phyloP scores from a whole-genome alignment of 2,888 invertebrate genomes.

The Aproaerema taeniolella region DNA sequence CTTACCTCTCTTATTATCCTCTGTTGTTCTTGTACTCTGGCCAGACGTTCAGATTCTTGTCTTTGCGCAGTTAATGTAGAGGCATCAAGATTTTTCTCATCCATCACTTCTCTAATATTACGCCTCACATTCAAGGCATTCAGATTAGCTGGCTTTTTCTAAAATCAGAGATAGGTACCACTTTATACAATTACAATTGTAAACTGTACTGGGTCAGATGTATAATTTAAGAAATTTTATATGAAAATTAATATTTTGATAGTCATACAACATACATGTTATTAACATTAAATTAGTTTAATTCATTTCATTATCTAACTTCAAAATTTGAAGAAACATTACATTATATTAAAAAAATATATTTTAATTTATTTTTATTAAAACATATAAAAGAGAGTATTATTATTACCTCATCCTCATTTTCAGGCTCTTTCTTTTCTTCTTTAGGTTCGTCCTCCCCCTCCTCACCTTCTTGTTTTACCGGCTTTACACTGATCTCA shows the following conservation, averaged over 20 bases:
- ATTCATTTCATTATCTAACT: no score
- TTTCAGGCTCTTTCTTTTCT: conserved; percentile 51
- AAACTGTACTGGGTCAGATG: no score
- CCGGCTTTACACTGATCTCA: conserved; percentile 66
- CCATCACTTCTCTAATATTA: conserved; percentile 95
- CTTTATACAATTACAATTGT: neutral
- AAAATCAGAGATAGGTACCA: conserved; percentile 26
- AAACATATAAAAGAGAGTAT: no score
- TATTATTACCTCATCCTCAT: conserved; percentile 60
- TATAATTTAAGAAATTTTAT: no score
- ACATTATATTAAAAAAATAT: no score
- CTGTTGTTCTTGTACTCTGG: conserved; percentile 91
- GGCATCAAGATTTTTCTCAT: conserved; percentile 94
- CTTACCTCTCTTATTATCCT: conserved; percentile 84
- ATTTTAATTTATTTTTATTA: no score
- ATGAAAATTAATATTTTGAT: no score
- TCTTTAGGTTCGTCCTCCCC: conserved; percentile 32
- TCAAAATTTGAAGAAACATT: no score
- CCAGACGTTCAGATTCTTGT: conserved; percentile 92
- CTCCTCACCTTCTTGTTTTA: conserved; percentile 48
- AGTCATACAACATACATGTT: no score
- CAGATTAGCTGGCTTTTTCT: conserved; percentile 58
- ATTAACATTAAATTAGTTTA: no score
- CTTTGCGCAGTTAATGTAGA: conserved; percentile 94
- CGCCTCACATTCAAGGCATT: conserved; percentile 83